Evolutionary conservation across 2,113 vertebrate species (phyloP), one percentile per base, ranked within the genome.

Genomic region (Microtus montanus): DNA sequence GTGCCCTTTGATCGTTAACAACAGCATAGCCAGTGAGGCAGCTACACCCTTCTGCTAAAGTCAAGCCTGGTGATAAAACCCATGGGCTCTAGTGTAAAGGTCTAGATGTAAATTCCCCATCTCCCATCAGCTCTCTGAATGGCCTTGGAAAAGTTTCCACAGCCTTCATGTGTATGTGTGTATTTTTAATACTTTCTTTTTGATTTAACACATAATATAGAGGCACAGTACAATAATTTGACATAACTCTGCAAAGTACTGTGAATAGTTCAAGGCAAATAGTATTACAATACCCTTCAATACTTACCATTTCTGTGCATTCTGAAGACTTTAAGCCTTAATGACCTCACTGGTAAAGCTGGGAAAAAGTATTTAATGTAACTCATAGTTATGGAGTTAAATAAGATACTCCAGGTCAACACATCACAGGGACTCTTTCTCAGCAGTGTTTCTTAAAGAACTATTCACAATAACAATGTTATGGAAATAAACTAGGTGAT

Each of bases 1-100:
- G 20, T 9, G 26, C 47, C 6, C 47, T 63, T 68, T 64, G 35
- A 26, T 26, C 1, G 1, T 30, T 63, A 47, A 7, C 12, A 17
- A 63, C 0, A 7, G 30, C 19, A 22, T 11, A 64, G 1, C 10
- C 1, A 54, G 14, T 33, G 47, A 58, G 15, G 28, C 30, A 22
- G 15, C 30, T 68, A 3, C 10, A 26, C 1, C 12, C 14, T 22
- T 19, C 13, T 24, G 19, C 33, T 49, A 86, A 73, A 68, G 19
- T 35, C 6, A 47, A 52, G n/a, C 17, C 28, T 61, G 12, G 28
- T 2, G 13, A 28, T 28, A 22, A 89, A 28, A 17, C 41, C 14
- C 0, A 2, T 41, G 20, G 17, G 64, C 6, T 58, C 15, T 2
- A 66, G 2, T 47, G 11, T 49, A 26, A 71, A 11, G 11, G 1